phyloP scores from a whole-genome alignment of 1,140 invertebrate species.

The Melanaphis sacchari region DNA sequence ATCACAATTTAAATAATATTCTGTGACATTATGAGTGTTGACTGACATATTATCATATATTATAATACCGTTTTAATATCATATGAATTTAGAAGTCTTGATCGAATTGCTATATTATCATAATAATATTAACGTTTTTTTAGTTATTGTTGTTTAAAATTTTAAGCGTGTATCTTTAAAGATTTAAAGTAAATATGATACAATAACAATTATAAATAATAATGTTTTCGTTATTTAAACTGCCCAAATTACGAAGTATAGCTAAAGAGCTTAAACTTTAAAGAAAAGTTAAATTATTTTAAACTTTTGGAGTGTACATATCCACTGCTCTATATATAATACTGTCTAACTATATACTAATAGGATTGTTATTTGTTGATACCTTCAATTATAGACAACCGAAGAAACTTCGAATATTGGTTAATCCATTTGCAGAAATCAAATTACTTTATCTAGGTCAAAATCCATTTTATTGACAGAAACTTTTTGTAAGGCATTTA shows the following conservation, averaged over 20 bases:
- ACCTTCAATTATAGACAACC: neutral
- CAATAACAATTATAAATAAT: neutral
- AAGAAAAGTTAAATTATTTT: neutral
- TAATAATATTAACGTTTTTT: neutral
- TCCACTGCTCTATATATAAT: neutral
- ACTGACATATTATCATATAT: neutral
- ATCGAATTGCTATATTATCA: neutral
- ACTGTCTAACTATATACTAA: neutral
- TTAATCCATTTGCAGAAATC: neutral
- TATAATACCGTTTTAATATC: neutral
- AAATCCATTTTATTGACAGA: neutral
- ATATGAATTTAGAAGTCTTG: neutral
- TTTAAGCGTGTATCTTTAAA: neutral
- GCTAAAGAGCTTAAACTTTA: slow-evolving; percentile 13
- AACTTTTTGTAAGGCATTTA: neutral
- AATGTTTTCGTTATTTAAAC: neutral
- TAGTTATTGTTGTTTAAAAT: neutral
- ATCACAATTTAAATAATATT: neutral
- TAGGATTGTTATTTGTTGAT: neutral
- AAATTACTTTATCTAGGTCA: neutral
- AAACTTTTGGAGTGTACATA: neutral
- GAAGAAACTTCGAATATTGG: neutral
- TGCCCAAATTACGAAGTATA: neutral
- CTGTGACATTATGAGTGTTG: neutral
- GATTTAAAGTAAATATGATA: neutral